Evolutionary conservation across 1,140 invertebrate species (phyloP).

Genomic region (Tetranychus cinnabarinus): DNA sequence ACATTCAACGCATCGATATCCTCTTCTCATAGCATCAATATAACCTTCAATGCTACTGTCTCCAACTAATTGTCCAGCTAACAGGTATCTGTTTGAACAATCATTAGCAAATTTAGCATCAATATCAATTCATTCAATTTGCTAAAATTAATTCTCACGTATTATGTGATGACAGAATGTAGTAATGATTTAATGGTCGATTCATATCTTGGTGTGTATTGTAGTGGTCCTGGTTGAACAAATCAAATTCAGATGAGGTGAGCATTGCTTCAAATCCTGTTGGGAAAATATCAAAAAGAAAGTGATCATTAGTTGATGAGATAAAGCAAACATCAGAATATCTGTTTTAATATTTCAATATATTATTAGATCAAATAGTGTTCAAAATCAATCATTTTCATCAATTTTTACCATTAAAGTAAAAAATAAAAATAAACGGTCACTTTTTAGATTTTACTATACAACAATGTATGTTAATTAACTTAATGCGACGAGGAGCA

Average conservation of each 20-base stretch:
- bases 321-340: neutral
- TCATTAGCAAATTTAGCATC: neutral
- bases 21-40: constrained; percentile 23
- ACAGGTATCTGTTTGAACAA: neutral
- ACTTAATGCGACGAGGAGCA: too few relatives aligned
- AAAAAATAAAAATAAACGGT: too few relatives aligned
- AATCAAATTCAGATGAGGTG: constrained; percentile 20
- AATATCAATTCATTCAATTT: neutral
- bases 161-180: constrained; percentile 38
- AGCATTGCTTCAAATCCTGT: constrained; percentile 23
- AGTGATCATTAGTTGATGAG: neutral
- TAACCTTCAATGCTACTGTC: constrained; percentile 31
- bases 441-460: too few relatives aligned
- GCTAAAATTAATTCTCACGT: constrained; percentile 23
- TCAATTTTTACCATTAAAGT: too few relatives aligned
- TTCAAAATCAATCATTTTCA: too few relatives aligned
- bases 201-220: constrained; percentile 34
- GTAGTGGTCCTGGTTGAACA: constrained; percentile 20
- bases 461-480: too few relatives aligned
- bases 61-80: constrained; percentile 27
- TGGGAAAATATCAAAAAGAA: neutral
- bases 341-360: too few relatives aligned
- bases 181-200: constrained; percentile 35
- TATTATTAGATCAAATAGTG: too few relatives aligned
- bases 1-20: constrained; percentile 28